Conservation (phyloP, 1,140 invertebrate species). For the Scaptomyza pallida region DNA sequence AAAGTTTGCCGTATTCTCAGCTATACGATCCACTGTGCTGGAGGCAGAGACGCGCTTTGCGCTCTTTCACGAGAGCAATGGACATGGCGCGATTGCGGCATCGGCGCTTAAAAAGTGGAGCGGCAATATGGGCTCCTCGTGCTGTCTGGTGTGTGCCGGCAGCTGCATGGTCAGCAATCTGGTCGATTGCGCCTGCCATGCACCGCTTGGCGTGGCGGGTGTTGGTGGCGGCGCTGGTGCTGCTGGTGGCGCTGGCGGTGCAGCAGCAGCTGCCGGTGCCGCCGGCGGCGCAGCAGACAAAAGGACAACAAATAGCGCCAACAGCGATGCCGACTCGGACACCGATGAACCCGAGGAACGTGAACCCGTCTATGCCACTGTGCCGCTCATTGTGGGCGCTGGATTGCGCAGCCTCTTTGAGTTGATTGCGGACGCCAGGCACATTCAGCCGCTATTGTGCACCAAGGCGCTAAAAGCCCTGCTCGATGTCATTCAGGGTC, state of each 20-base stretch:
- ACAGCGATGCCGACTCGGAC: slow-evolving; percentile 79
- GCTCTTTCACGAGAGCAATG: slow-evolving; percentile 70
- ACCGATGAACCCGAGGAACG: slow-evolving; percentile 74
- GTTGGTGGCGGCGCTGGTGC: slow-evolving; percentile 8
- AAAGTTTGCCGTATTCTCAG: slow-evolving; percentile 83
- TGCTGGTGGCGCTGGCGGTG: slow-evolving; percentile 24
- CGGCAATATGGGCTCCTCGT: slow-evolving; percentile 56
- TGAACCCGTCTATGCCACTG: slow-evolving; percentile 67
- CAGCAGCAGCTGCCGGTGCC: slow-evolving; percentile 7
- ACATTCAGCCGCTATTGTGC: slow-evolving; percentile 92
- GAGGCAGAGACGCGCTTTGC: slow-evolving; percentile 81
- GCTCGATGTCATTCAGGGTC: slow-evolving; percentile 94
- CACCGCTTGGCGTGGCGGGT: slow-evolving; percentile 29
- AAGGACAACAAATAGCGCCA: slow-evolving; percentile 62
- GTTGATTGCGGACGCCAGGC: slow-evolving; percentile 93
- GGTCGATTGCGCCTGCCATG: slow-evolving; percentile 76
- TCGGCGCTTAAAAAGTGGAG: slow-evolving; percentile 54
- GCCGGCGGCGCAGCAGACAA: slow-evolving; percentile 18
- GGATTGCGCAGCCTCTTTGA: slow-evolving; percentile 96
- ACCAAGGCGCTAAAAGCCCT: slow-evolving; percentile 93
- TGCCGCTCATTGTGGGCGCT: slow-evolving; percentile 92
- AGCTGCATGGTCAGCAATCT: slow-evolving; percentile 73
- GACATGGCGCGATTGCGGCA: slow-evolving; percentile 2
- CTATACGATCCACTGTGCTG: slow-evolving; percentile 76
- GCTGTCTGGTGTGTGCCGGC: slow-evolving; percentile 71